Conservation (phyloP, 2,888 invertebrate species). For the Aquatica leii region DNA sequence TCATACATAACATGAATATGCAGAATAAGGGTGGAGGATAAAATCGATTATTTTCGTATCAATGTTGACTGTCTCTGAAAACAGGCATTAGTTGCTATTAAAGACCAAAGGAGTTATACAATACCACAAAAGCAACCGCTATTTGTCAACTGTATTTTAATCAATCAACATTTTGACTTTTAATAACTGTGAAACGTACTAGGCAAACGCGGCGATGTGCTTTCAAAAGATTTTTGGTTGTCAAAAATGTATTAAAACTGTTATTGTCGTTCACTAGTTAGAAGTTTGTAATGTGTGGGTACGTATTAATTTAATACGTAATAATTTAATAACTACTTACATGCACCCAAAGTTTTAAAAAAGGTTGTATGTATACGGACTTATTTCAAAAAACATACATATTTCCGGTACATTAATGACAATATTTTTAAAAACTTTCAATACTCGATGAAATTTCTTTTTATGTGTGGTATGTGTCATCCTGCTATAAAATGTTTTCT, state of each 20-base stretch:
- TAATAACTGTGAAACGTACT: slow-evolving; percentile 42
- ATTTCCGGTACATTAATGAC: too few relatives aligned
- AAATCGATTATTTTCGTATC: slow-evolving; percentile 45
- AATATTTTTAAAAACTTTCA: too few relatives aligned
- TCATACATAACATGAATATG: slow-evolving; percentile 30
- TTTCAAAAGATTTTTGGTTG: slow-evolving; percentile 15
- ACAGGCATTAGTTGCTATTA: slow-evolving; percentile 44
- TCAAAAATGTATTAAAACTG: slow-evolving; percentile 8
- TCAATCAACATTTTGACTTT: slow-evolving; percentile 51
- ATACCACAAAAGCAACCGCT: slow-evolving; percentile 47
- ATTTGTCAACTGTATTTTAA: slow-evolving; percentile 50
- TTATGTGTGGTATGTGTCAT: too few relatives aligned
- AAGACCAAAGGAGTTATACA: slow-evolving; percentile 48
- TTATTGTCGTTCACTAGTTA: slow-evolving; percentile 1
- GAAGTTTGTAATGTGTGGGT: not conserved
- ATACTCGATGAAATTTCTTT: too few relatives aligned
- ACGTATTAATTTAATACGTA: slow-evolving; percentile 7
- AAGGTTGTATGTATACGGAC: too few relatives aligned
- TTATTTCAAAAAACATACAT: too few relatives aligned
- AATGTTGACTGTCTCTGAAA: slow-evolving; percentile 38
- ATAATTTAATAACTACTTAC: too few relatives aligned
- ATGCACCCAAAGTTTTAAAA: too few relatives aligned
- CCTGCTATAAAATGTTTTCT: too few relatives aligned
- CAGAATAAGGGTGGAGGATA: slow-evolving; percentile 25
- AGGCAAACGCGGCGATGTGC: slow-evolving; percentile 3